These are phyloP conservation scores for Carpatolechia fugitivella DNA, from an alignment of 2,888 invertebrate genomes.

Conservation along the genomic window DNA sequence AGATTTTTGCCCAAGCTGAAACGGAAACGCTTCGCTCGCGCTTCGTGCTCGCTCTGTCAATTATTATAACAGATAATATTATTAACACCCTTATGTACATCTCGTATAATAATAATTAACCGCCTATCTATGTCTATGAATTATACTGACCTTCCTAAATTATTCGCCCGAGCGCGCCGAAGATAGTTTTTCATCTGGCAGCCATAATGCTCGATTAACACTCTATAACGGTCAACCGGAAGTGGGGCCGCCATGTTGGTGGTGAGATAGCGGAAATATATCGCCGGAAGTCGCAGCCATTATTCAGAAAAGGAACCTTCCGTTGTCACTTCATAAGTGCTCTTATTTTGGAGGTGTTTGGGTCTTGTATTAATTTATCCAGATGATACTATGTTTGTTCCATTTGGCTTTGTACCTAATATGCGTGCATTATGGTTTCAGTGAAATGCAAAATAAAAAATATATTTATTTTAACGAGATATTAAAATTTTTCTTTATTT, in stretches of 20 bases:
- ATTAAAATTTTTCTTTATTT: no score
- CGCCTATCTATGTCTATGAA: neutral
- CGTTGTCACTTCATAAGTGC: conserved; percentile 66
- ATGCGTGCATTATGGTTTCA: no score
- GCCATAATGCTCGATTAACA: conserved; percentile 76
- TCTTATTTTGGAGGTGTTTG: conserved; percentile 50
- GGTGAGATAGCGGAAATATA: conserved; percentile 77
- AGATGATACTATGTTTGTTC: no score
- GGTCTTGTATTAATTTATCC: neutral
- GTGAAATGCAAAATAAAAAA: no score
- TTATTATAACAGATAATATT: no score
- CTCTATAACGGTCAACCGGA: conserved; percentile 75
- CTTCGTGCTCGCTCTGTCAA: no score
- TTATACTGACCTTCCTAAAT: conserved; percentile 35
- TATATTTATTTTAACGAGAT: no score
- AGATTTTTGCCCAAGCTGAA: no score
- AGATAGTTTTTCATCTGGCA: conserved; percentile 70
- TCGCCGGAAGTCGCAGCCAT: conserved; percentile 72
- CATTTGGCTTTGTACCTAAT: no score
- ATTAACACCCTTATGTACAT: no score
- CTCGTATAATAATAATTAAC: no score
- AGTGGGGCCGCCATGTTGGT: conserved; percentile 67
- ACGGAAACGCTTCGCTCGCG: no score
- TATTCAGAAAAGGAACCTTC: conserved; percentile 72
- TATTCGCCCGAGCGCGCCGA: conserved; percentile 40